Conservation (phyloP, 2,797 vertebrate species). For the Stomatorhinus walkeri region DNA sequence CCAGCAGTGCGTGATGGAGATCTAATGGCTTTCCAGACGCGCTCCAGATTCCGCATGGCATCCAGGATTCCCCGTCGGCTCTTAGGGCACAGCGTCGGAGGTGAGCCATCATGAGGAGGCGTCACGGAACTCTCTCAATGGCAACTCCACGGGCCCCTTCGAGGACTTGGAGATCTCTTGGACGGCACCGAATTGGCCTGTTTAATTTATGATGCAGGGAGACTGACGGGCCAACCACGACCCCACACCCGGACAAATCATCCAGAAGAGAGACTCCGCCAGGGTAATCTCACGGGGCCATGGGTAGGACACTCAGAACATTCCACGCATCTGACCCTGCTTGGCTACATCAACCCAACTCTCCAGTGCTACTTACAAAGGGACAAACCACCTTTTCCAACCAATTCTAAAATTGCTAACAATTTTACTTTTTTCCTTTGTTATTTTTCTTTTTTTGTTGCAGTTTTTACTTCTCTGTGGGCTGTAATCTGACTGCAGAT, state of each 20-base stretch:
- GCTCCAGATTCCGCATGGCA: neutral
- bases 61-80: neutral
- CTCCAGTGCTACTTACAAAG: neutral
- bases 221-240: neutral
- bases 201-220: neutral
- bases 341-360: neutral
- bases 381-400: neutral
- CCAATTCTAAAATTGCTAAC: neutral
- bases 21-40: neutral
- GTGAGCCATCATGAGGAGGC: neutral
- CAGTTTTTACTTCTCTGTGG: neutral
- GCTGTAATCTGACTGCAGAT: neutral
- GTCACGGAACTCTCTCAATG: neutral
- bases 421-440: neutral
- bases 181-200: neutral
- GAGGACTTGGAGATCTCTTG: neutral
- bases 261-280: constrained; percentile 5
- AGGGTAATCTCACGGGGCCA: neutral
- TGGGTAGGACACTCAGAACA: neutral
- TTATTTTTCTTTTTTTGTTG: neutral
- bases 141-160: neutral
- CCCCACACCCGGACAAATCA: neutral
- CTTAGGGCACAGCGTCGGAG: neutral
- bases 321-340: neutral
- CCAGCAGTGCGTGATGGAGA: neutral